Conservation (phyloP, 2,797 vertebrate genomes). For the Galago senegalensis region DNA sequence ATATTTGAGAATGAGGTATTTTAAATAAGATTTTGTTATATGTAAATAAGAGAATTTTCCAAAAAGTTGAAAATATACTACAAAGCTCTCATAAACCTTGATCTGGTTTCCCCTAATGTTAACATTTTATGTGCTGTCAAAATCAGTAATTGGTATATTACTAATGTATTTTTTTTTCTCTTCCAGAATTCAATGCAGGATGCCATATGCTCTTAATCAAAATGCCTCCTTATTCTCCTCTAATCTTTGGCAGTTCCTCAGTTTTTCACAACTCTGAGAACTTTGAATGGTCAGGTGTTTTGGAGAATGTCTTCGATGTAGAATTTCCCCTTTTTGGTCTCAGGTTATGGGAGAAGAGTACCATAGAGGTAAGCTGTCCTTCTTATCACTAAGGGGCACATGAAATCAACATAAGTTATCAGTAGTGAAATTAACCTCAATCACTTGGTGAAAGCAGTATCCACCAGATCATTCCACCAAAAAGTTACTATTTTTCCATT, state of each 20-base stretch:
- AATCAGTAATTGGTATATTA: neutral
- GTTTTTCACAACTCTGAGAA: neutral
- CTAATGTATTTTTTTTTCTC: neutral
- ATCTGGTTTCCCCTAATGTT: neutral
- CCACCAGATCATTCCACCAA: neutral
- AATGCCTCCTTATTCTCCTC: neutral
- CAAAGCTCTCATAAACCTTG: neutral
- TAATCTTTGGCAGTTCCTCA: neutral
- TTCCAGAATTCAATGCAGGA: neutral
- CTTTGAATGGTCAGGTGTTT: neutral
- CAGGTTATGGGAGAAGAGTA: neutral
- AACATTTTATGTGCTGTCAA: neutral
- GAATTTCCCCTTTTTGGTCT: neutral
- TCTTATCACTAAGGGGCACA: neutral
- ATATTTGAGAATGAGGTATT: neutral
- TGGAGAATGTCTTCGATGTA: neutral
- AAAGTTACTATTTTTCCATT: neutral
- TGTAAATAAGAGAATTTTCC: neutral
- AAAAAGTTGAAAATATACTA: neutral
- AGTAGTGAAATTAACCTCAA: neutral
- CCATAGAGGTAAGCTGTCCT: neutral
- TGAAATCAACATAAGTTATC: neutral
- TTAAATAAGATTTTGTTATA: neutral
- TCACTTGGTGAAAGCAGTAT: neutral
- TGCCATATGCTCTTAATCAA: neutral